These are phyloP conservation scores for Tor tambroides DNA, from an alignment of 2,113 vertebrate species.

Conservation along the genomic window DNA sequence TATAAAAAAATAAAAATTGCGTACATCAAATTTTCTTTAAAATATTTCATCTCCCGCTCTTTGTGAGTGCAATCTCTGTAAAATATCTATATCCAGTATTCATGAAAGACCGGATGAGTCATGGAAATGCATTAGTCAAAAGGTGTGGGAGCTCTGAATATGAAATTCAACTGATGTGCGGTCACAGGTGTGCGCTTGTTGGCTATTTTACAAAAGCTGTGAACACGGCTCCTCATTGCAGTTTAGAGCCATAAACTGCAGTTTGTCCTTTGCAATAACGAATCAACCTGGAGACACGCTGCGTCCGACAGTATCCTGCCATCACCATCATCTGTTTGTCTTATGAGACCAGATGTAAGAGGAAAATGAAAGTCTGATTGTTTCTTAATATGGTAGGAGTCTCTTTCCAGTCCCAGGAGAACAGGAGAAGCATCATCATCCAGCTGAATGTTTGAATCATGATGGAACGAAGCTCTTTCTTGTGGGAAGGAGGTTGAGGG, in stretches of 20 bases:
- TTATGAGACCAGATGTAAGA: not conserved
- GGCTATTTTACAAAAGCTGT: not conserved
- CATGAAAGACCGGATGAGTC: not conserved
- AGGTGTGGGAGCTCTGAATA: not conserved
- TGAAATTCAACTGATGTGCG: not conserved
- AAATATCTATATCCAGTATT: not conserved
- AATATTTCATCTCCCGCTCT: not conserved
- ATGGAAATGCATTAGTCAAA: not conserved
- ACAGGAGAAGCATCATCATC: not conserved
- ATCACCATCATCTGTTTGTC: not conserved
- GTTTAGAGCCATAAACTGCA: not conserved
- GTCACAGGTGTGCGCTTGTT: not conserved
- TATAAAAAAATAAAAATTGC: too few relatives aligned
- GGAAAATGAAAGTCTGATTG: not conserved
- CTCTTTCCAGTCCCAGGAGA: not conserved
- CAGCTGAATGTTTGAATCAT: constrained; percentile 6
- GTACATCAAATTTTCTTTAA: not conserved
- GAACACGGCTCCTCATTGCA: not conserved
- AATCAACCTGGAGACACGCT: not conserved
- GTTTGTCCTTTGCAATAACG: not conserved
- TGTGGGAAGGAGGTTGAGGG: not conserved
- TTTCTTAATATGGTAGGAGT: constrained; percentile 7
- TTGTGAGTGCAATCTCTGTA: not conserved
- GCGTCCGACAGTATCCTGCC: not conserved
- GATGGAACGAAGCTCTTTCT: not conserved